These are phyloP conservation scores for Piprites chloris DNA, from an alignment of 2,113 vertebrate species.

Conservation along the genomic window DNA sequence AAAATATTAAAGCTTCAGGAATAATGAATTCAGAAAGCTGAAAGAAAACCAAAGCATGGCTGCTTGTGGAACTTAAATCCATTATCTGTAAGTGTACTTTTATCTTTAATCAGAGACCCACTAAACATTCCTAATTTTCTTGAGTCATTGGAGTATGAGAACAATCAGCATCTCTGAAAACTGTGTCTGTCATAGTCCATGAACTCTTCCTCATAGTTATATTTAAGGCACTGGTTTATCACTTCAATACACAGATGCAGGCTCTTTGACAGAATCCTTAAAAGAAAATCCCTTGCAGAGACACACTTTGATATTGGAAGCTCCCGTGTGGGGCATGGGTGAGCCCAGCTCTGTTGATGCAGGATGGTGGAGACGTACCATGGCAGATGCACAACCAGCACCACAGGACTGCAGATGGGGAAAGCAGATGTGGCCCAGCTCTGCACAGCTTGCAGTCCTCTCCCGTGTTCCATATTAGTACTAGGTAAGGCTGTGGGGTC, in stretches of 20 bases:
- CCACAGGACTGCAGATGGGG: neutral
- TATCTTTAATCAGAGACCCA: neutral
- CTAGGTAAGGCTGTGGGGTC: neutral
- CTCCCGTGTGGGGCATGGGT: fast-evolving
- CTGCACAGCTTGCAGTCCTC: neutral
- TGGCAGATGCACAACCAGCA: neutral
- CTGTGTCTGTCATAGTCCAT: neutral
- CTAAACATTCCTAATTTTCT: neutral
- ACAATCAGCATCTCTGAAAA: neutral
- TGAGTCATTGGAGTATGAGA: neutral
- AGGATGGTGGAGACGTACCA: fast-evolving
- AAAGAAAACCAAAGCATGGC: neutral
- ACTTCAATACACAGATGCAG: neutral
- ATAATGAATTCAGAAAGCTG: neutral
- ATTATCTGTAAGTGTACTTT: neutral
- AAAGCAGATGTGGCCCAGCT: neutral
- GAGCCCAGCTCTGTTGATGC: neutral
- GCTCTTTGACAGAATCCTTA: neutral
- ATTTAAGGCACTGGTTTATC: neutral
- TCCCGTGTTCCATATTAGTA: neutral
- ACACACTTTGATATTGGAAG: neutral
- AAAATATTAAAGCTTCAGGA: neutral
- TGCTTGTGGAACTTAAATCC: neutral
- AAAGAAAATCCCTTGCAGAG: neutral
- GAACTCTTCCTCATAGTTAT: neutral